Base-by-base conservation (phyloP, 2,113 vertebrate species). In the Tringa solitaria region DNA sequence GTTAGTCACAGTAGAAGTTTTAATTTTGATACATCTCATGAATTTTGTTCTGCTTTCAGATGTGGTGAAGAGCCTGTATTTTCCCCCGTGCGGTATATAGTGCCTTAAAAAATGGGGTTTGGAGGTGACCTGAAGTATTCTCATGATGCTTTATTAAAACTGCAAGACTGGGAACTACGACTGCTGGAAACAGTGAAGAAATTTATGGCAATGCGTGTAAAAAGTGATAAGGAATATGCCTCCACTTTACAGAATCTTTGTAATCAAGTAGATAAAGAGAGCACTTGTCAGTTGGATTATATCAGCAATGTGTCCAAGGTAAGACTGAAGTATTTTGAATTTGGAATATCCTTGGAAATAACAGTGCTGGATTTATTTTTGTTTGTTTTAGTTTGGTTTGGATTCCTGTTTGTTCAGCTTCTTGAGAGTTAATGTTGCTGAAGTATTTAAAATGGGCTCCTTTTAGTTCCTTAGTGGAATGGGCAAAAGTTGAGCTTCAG, bases 91-190 rank as follows among this genome's bases (percentile, higher is more conserved):
- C 39, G 82, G 82, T 93, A 97, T 96, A 93, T 87, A 95, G 98
- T 98, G 98, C 98, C 97, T 98, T 98, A 98, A 95, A 98, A 98
- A 92, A 99, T 99, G 99, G 99, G 99, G 82, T 99, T 99, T 96
- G 99, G 99, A 98, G 99, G 98, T 97, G 99, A 99, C 89, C 97
- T 99, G 96, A 98, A 98, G 91, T 99, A 98, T 97, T 99, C 99
- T 91, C 99, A 99, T 46, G 99, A 99, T 97, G 99, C 99, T 91
- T 98, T 99, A 88, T 95, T 99, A 97, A 99, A 99, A 98, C 98
- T 99, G 85, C 99, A 99, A 98, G 99, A 99, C 96, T 99, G 99
- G 99, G 99, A 99, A 93, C 98, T 99, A 90, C 99, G 99, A 81
- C 97, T 99, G 57, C 97, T 99, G 95, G 99, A 99, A 98, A 99